Evolutionary conservation across 2,113 vertebrate genomes (phyloP).

Genomic region (Mobula hypostoma): DNA sequence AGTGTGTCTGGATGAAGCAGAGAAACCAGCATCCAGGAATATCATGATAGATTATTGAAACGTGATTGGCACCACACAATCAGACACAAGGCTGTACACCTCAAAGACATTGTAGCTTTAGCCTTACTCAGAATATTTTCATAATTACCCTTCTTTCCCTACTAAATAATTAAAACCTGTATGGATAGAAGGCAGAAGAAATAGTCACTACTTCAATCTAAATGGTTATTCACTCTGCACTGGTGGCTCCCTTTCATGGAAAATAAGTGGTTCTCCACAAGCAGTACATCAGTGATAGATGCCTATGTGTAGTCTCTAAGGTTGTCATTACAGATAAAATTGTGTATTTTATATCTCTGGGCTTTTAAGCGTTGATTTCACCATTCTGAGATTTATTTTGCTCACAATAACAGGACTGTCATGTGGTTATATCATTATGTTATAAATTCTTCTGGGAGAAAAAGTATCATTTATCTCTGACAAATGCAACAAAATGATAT

Average conservation of each 20-base stretch:
- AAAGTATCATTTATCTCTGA: conserved; percentile 26
- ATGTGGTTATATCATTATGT: conserved; percentile 26
- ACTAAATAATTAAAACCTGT: not conserved
- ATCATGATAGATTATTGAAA: too few species aligned
- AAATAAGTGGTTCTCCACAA: not conserved
- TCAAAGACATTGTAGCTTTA: not conserved
- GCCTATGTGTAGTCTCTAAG: not conserved
- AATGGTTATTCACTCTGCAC: not conserved
- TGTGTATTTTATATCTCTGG: conserved; percentile 11
- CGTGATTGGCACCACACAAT: not conserved
- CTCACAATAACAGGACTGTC: conserved; percentile 16
- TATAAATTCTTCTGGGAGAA: conserved; percentile 21
- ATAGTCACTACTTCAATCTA: not conserved
- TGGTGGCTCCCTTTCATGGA: not conserved
- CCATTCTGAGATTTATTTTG: conserved; percentile 31
- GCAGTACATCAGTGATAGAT: not conserved
- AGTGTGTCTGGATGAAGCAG: not conserved
- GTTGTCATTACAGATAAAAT: conserved; percentile 27
- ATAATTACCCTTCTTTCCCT: not conserved
- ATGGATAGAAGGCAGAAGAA: not conserved
- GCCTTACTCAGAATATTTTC: not conserved
- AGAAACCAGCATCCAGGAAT: not conserved
- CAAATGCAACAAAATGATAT: not conserved
- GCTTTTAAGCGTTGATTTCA: conserved; percentile 24
- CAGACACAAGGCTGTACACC: not conserved